Evolutionary conservation across 2,888 invertebrate species (phyloP).

Genomic region (Eremobia ochroleuca): DNA sequence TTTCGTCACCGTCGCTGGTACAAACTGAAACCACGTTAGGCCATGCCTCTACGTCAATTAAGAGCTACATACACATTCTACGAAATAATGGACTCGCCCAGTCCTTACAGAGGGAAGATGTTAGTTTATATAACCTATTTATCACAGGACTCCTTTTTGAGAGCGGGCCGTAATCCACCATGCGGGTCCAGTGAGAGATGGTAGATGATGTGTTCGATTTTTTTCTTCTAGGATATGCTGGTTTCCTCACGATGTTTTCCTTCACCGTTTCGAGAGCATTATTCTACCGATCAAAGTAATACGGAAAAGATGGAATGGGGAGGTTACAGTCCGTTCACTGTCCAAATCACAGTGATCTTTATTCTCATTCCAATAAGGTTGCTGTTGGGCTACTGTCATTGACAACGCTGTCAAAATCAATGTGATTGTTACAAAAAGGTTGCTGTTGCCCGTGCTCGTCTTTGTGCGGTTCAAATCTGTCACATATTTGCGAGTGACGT

Average conservation of each 20-base stretch:
- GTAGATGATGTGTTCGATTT: neutral
- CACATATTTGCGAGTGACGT: slow-evolving; percentile 6
- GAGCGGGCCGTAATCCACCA: neutral
- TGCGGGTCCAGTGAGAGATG: neutral
- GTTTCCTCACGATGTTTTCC: neutral
- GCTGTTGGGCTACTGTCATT: no score
- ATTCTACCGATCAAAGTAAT: neutral
- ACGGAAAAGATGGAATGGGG: neutral
- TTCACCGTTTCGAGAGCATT: neutral
- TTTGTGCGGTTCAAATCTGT: neutral
- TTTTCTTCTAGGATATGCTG: neutral
- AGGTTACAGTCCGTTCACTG: no score
- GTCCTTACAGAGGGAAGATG: slow-evolving; percentile 27
- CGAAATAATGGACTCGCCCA: slow-evolving; percentile 32
- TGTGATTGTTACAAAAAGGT: no score
- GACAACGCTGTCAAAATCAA: no score
- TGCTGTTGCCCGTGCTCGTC: neutral
- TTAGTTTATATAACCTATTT: neutral
- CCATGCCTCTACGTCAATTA: slow-evolving; percentile 78
- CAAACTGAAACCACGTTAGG: slow-evolving; percentile 84
- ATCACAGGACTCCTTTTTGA: neutral
- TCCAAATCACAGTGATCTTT: no score
- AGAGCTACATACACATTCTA: slow-evolving; percentile 52
- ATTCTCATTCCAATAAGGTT: no score
- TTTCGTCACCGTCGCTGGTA: slow-evolving; percentile 81